phyloP scores from a whole-genome alignment of 2,113 vertebrate species.

The Cyanistes caeruleus region DNA sequence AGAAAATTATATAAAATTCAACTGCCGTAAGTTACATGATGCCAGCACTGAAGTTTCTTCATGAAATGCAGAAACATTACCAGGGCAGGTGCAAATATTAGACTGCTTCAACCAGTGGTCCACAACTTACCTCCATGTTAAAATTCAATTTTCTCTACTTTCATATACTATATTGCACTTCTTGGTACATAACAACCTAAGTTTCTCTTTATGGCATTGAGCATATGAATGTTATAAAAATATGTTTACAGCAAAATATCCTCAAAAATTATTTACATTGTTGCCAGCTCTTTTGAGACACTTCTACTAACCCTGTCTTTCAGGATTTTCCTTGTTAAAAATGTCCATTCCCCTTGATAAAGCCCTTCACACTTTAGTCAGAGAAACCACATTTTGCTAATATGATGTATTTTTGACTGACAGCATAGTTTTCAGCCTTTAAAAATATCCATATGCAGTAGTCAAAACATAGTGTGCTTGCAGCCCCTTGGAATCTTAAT shows the following conservation, averaged over 20 bases:
- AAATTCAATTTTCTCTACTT: conserved; percentile 51
- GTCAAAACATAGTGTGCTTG: conserved; percentile 53
- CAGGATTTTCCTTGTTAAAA: conserved; percentile 17
- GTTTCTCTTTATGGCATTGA: neutral
- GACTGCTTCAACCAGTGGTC: neutral
- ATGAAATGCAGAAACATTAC: neutral
- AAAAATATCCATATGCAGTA: conserved; percentile 68
- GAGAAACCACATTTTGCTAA: conserved; percentile 43
- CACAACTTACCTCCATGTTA: neutral
- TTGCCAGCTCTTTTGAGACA: conserved; percentile 5
- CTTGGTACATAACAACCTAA: conserved; percentile 29
- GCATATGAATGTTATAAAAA: conserved; percentile 63
- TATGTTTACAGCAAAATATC: conserved; percentile 48
- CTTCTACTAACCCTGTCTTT: neutral
- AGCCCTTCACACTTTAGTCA: conserved; percentile 49
- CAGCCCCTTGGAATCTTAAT: conserved; percentile 63
- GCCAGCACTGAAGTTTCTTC: neutral
- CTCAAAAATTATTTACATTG: conserved; percentile 38
- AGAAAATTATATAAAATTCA: neutral
- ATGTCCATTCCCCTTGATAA: neutral
- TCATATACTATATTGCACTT: conserved; percentile 36
- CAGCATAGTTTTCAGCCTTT: conserved; percentile 58
- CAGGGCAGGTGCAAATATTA: neutral
- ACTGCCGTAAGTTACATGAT: neutral
- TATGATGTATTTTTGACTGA: conserved; percentile 57